These are phyloP conservation scores for Melinaea marsaeus DNA, from an alignment of 2,888 invertebrate species.

Conservation along the genomic window DNA sequence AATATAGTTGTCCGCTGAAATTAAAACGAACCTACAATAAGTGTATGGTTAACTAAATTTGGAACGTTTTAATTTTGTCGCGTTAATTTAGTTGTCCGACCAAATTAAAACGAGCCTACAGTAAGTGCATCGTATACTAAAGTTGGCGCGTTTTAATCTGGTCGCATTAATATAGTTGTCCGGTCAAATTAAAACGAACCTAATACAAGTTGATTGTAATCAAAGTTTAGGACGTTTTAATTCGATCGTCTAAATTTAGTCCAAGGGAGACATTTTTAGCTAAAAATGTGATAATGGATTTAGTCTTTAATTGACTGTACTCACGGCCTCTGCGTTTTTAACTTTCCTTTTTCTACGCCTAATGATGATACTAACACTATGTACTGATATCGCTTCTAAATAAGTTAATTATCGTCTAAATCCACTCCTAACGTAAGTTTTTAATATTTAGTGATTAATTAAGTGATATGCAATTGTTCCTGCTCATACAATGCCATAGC, in stretches of 20 bases:
- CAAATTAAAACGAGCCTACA: too few relatives aligned
- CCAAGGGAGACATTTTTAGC: slow-evolving; percentile 53
- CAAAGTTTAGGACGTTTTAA: slow-evolving; percentile 32
- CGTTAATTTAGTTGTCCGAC: too few relatives aligned
- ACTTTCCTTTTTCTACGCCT: slow-evolving; percentile 26
- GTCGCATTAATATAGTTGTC: slow-evolving; percentile 6
- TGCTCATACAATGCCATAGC: slow-evolving; percentile 57
- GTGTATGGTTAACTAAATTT: too few relatives aligned
- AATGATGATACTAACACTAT: slow-evolving; percentile 20
- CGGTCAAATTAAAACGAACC: slow-evolving; percentile 43
- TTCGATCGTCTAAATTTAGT: slow-evolving; percentile 41
- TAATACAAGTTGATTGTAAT: background rate
- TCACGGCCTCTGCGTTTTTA: slow-evolving; percentile 41
- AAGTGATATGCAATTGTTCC: slow-evolving; percentile 71
- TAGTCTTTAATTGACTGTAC: slow-evolving; percentile 68
- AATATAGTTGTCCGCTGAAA: slow-evolving; percentile 20
- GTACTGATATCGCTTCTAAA: slow-evolving; percentile 35
- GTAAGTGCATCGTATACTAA: too few relatives aligned
- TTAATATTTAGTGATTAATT: slow-evolving; percentile 59
- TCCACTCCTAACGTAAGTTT: slow-evolving; percentile 65
- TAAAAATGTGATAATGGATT: slow-evolving; percentile 66
- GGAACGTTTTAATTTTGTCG: too few relatives aligned
- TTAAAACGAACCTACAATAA: too few relatives aligned
- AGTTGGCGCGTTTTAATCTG: too few relatives aligned
- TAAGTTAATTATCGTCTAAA: slow-evolving; percentile 72